A percentile compares a stretch with the other conserved stretches of the same genome.
Evolutionary conservation across 2,888 invertebrate species (phyloP).

Genomic region (Euphydryas editha): DNA sequence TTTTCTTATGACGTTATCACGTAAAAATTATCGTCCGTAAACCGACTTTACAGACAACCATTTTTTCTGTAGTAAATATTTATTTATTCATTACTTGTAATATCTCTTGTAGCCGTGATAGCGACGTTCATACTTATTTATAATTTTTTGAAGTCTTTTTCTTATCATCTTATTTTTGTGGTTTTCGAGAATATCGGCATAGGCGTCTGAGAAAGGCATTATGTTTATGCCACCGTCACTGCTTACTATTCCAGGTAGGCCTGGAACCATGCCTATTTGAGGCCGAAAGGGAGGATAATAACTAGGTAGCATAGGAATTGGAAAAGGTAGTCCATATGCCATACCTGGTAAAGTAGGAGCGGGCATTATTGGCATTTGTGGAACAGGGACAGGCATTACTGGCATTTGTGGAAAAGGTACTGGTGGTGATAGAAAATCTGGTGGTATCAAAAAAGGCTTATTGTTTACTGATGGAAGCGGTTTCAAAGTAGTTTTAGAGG

Average conservation of each 20-base stretch:
- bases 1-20: no score
- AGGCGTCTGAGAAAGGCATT: conserved; percentile 71
- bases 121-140: conserved; percentile 52
- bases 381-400: conserved; percentile 16
- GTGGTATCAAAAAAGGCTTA: conserved; percentile 7
- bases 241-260: conserved; percentile 63
- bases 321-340: conserved; percentile 12
- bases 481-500: conserved; percentile 33
- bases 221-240: conserved; percentile 70
- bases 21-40: no score
- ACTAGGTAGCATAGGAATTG: conserved; percentile 28
- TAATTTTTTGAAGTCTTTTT: conserved; percentile 53
- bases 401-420: conserved; percentile 30
- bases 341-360: conserved; percentile 22
- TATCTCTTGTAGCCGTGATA: conserved; percentile 30
- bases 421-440: conserved; percentile 29
- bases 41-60: no score
- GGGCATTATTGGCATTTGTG: conserved; percentile 33
- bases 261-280: conserved; percentile 62
- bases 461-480: background rate
- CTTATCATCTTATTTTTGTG: conserved; percentile 64
- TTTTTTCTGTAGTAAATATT: background rate
- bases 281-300: conserved; percentile 28
- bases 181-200: conserved; percentile 65
- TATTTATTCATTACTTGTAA: background rate